Evolutionary conservation across 2,797 vertebrate genomes (phyloP).

Genomic region (Microctenopoma stevenorrisi): DNA sequence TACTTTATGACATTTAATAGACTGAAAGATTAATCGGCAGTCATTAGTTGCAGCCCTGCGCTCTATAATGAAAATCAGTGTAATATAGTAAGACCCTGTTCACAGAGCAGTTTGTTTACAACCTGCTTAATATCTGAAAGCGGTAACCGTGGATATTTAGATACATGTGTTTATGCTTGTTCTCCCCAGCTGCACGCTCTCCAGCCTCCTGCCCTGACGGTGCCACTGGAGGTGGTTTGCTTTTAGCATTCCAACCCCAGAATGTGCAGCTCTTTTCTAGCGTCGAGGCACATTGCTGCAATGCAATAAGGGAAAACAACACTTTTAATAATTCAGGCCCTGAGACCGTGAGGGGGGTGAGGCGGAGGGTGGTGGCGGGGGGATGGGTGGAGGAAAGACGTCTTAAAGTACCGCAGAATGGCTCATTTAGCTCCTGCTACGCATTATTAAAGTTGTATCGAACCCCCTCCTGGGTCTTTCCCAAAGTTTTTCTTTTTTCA

Average conservation of each 20-base stretch:
- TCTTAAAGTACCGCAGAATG: conserved; percentile 81
- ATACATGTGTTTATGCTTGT: conserved; percentile 7
- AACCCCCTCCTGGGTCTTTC: conserved; percentile 74
- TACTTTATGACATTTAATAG: not conserved
- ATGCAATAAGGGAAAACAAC: conserved; percentile 85
- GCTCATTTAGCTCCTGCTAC: conserved; percentile 83
- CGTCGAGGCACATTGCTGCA: conserved; percentile 80
- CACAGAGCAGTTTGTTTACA: conserved; percentile 1
- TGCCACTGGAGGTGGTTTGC: conserved; percentile 57
- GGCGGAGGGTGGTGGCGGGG: conserved; percentile 2
- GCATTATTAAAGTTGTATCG: conserved; percentile 84
- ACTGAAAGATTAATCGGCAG: conserved; percentile 3
- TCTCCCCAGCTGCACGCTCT: conserved; percentile 25
- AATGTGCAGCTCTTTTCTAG: conserved; percentile 72
- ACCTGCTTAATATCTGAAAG: conserved; percentile 5
- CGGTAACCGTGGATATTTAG: conserved; percentile 22
- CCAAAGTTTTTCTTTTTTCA: conserved; percentile 65
- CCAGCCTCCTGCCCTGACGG: conserved; percentile 40
- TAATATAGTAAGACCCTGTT: not conserved
- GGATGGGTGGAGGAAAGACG: conserved; percentile 40
- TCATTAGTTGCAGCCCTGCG: not conserved
- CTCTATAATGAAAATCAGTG: not conserved
- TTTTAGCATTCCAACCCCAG: conserved; percentile 63
- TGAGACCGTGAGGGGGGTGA: conserved; percentile 60
- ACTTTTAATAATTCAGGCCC: conserved; percentile 85